phyloP scores from a whole-genome alignment of 2,113 vertebrate genomes.

The Peromyscus leucopus region DNA sequence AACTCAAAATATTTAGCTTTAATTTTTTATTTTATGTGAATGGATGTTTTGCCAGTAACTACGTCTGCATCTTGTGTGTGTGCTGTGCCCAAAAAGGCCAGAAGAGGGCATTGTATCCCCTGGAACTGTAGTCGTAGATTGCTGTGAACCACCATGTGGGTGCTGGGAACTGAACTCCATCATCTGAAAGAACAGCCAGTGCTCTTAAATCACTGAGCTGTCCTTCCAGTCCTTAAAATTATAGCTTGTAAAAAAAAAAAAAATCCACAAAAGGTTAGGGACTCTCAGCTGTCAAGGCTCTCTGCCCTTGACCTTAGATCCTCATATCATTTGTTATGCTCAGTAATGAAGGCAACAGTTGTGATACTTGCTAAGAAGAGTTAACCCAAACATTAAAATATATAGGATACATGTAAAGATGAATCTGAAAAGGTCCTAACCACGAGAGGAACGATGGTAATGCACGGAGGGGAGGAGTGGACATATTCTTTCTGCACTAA shows the following conservation, averaged over 20 bases:
- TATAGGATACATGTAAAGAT: background rate
- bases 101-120: background rate
- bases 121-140: background rate
- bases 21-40: background rate
- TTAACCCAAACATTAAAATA: background rate
- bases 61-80: background rate
- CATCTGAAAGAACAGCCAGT: background rate
- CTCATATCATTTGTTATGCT: background rate
- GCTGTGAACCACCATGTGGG: background rate
- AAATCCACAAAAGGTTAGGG: background rate
- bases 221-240: background rate
- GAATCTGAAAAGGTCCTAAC: background rate
- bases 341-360: background rate
- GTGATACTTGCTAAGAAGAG: background rate
- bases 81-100: too few species aligned
- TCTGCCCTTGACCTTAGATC: background rate
- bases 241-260: background rate
- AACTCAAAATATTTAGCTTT: background rate
- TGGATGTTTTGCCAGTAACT: background rate
- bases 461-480: too few species aligned
- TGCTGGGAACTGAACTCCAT: background rate
- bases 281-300: background rate
- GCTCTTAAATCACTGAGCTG: background rate
- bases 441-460: background rate
- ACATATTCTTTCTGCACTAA: background rate